Base-by-base conservation (phyloP, 2,888 invertebrate species). In the Syrphus vitripennis region DNA sequence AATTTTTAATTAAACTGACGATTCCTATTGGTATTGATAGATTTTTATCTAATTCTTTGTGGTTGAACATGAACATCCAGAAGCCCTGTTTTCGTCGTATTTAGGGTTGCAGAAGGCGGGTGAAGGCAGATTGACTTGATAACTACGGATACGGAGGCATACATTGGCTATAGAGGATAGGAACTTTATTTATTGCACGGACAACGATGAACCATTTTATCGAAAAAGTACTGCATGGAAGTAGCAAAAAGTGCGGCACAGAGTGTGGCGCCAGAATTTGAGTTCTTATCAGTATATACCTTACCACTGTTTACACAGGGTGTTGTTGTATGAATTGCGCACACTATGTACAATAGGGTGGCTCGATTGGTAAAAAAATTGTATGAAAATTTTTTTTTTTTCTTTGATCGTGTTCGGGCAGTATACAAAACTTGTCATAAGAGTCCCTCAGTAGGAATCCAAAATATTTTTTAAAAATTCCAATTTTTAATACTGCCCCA, bases 1-100 rank as follows among this genome's bases (percentile, higher is more conserved):
- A 59, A 59, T 80, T 80, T 80, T 80, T 84, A 84, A 83, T 83
- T 84, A 76, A 80, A 79, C 57, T 70, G 75, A 74, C 48, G 74
- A 61, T 70, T 50, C 70, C 70, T 71, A 70, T 65, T 59, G 79
- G 34, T 71, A 70, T 65, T 59, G 79, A 42, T 80, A 29, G 83
- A 80, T 84, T 65, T 70, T 55, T 84, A 84, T 84, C 80, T 65
- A 57, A 63, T 50, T 50, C 48, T 70, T 50, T 48, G 63, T 84
- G 45, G 67, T 63, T 50, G 50, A 75, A 83, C 83, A 83, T n/a
- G n/a, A n/a, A n/a, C n/a, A n/a, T n/a, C 37, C 70, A 16, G 69
- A 70, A 70, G 63, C 37, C 34, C 21, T 78, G 83, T 79, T 79
- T 74, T 63, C 50, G 40, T 69, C 29, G 61, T 83, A 71, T 77